Evolutionary conservation across 2,888 invertebrate genomes (phyloP).

Genomic region (Euplagia quadripunctaria): DNA sequence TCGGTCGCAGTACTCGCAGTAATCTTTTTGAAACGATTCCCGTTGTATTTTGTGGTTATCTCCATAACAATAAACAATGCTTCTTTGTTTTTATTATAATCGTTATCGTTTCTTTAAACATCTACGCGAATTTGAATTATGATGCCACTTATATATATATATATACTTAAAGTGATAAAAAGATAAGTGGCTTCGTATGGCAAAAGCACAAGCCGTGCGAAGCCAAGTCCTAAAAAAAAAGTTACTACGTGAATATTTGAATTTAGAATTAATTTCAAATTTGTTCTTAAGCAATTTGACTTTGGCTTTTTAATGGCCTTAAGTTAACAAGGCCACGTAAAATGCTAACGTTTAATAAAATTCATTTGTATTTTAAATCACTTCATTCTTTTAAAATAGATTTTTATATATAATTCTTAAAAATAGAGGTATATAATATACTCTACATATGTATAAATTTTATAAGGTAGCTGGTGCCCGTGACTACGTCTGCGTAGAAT

Average conservation of each 20-base stretch:
- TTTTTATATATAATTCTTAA: no score
- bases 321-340: neutral
- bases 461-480: no score
- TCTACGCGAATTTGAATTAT: conserved; percentile 10
- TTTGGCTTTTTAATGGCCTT: neutral
- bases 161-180: conserved; percentile 17
- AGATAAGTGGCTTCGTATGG: conserved; percentile 8
- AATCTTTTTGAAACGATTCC: neutral
- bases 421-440: no score
- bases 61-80: conserved; percentile 42
- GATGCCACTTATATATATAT: neutral
- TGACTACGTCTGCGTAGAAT: no score
- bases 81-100: conserved; percentile 44
- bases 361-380: neutral
- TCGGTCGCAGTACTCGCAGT: neutral
- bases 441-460: no score
- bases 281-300: neutral
- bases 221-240: no score
- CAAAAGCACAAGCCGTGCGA: no score
- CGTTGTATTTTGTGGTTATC: neutral
- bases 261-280: conserved; percentile 3
- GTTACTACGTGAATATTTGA: conserved; percentile 14
- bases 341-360: neutral
- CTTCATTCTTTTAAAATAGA: neutral
- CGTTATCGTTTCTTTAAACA: conserved; percentile 28